phyloP scores from a whole-genome alignment of 2,797 vertebrate species.

The Sebastes cheni region DNA sequence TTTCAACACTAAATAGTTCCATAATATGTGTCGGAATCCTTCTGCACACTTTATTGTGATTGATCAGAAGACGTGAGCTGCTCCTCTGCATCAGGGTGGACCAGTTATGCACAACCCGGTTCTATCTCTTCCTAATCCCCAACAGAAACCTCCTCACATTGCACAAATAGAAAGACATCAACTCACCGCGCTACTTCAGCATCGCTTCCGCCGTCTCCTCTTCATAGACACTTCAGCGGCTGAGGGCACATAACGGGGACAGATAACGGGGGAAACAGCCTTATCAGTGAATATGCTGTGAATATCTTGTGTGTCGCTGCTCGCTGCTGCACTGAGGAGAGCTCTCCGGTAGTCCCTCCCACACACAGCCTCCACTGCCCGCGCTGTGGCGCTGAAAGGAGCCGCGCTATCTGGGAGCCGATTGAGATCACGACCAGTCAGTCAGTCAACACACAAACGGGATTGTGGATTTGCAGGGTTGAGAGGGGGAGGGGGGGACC shows the following conservation, averaged over 20 bases:
- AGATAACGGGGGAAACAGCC: not conserved
- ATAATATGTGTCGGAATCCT: not conserved
- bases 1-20: not conserved
- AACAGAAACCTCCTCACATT: conserved; percentile 7
- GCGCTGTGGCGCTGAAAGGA: conserved; percentile 68
- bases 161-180: conserved; percentile 3
- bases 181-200: conserved; percentile 71
- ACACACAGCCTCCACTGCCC: conserved; percentile 57
- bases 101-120: conserved; percentile 34
- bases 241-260: not conserved
- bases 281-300: conserved; percentile 45
- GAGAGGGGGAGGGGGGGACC: not conserved
- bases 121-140: conserved; percentile 21
- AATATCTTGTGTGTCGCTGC: conserved; percentile 5
- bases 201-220: conserved; percentile 31
- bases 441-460: conserved; percentile 41
- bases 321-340: conserved; percentile 58
- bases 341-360: conserved; percentile 75
- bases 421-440: conserved; percentile 64
- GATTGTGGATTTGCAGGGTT: conserved; percentile 20
- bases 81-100: conserved; percentile 58
- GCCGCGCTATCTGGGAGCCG: conserved; percentile 61
- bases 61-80: conserved; percentile 25
- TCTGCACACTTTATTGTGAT: conserved; percentile 39
- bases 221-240: not conserved